Evolutionary conservation across 1,140 invertebrate species (phyloP).

Genomic region (Drosophila lowei): DNA sequence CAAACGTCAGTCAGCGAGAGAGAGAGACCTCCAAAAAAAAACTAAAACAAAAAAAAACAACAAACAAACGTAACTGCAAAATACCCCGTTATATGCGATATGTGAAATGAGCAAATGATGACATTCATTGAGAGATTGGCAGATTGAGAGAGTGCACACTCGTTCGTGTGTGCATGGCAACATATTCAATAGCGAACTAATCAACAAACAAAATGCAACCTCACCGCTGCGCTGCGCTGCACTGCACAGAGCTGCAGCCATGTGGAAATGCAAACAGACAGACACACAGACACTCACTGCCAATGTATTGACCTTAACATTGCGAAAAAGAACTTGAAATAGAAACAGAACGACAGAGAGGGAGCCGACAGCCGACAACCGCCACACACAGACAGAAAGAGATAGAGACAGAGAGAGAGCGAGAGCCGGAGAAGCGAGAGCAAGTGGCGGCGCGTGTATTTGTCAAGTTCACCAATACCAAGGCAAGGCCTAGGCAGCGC

Average conservation of each 20-base stretch:
- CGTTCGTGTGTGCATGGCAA: slow-evolving; percentile 40
- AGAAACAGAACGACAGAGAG: slow-evolving; percentile 30
- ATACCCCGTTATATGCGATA: slow-evolving; percentile 51
- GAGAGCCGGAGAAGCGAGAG: slow-evolving; percentile 22
- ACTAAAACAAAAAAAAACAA: not conserved
- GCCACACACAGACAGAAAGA: slow-evolving; percentile 26
- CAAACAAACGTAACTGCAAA: slow-evolving; percentile 15
- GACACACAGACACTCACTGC: slow-evolving; percentile 33
- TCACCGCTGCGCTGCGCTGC: slow-evolving; percentile 42
- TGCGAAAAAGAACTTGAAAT: slow-evolving; percentile 69
- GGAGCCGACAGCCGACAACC: slow-evolving; percentile 18
- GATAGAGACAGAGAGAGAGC: slow-evolving; percentile 32
- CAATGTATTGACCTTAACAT: slow-evolving; percentile 80
- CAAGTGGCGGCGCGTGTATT: slow-evolving; percentile 27
- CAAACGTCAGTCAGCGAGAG: slow-evolving; percentile 51
- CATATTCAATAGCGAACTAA: slow-evolving; percentile 69
- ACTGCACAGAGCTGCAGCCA: slow-evolving; percentile 38
- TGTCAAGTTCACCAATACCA: slow-evolving; percentile 76
- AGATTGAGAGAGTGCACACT: slow-evolving; percentile 7
- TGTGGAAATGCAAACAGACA: slow-evolving; percentile 40
- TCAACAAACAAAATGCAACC: slow-evolving; percentile 67
- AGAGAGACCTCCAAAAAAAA: slow-evolving; percentile 44
- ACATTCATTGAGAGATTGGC: slow-evolving; percentile 15
- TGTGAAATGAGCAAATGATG: slow-evolving; percentile 27
- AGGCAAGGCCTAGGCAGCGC: slow-evolving; percentile 29